These are phyloP conservation scores for Rambutsinella grinnellia DNA, from an alignment of 2,888 invertebrate genomes.

Conservation along the genomic window DNA sequence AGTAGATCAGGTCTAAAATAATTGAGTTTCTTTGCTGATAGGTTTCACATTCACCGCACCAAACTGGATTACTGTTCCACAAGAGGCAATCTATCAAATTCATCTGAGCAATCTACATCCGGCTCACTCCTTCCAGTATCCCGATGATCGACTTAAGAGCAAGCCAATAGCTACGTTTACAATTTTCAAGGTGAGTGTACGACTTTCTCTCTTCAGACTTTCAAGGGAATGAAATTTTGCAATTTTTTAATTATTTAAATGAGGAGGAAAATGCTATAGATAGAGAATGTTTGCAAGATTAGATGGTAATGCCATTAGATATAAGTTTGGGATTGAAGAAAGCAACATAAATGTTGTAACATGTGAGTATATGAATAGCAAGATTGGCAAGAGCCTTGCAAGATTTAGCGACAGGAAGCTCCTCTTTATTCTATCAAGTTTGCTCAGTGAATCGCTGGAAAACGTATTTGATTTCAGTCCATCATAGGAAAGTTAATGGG, in stretches of 20 bases:
- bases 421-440: too few relatives aligned
- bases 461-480: constrained; percentile 31
- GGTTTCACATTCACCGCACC: constrained; percentile 71
- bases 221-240: not conserved
- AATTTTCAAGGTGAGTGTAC: constrained; percentile 68
- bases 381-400: too few relatives aligned
- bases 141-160: constrained; percentile 68
- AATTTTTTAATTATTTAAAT: not conserved
- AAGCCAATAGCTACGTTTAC: constrained; percentile 70
- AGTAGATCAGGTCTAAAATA: not conserved
- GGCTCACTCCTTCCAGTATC: constrained; percentile 72
- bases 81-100: constrained; percentile 69
- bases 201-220: constrained; percentile 5
- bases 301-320: too few relatives aligned
- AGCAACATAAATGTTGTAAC: too few relatives aligned
- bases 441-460: not conserved
- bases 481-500: constrained; percentile 41
- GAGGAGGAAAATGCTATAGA: too few relatives aligned
- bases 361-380: too few relatives aligned
- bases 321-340: too few relatives aligned
- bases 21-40: constrained; percentile 18
- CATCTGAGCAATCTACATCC: constrained; percentile 70
- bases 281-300: too few relatives aligned
- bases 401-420: too few relatives aligned
- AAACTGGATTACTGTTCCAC: constrained; percentile 68